Evolutionary conservation across 2,113 vertebrate genomes (phyloP), one percentile per base, ranked within the genome.

Genomic region (Pangasianodon gigas): DNA sequence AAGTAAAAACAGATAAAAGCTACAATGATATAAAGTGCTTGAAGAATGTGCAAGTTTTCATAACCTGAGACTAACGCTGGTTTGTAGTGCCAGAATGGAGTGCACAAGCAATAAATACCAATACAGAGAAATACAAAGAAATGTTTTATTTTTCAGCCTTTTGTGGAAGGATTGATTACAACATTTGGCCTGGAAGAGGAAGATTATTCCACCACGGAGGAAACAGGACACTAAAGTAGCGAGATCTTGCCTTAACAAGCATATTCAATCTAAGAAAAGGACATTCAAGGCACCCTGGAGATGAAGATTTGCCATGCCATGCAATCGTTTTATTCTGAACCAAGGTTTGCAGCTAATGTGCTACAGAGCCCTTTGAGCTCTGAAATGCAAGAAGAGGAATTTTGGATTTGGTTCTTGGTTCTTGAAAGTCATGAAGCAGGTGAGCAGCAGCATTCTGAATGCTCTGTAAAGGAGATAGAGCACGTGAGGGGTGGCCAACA

Each of bases 181-280:
- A 81, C 29, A n/a, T 81, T 81, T 54, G 51, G 51, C 18, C 2
- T 81, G 51, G 79, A 81, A 16, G 14, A 32, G 5, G 13, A 81
- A 54, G 51, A 81, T 80, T 51, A 51, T 80, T n/a, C 10, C 4
- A 52, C 46, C 10, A 51, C 26, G 32, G 79, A 81, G 24, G 29
- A 81, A 81, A 80, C 77, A 52, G 26, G 48, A 51, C 48, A 81
- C 29, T 81, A 81, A 81, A 81, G n/a, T 54, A 81, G 79, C 2
- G 6, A 8, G 51, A 32, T 52, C 48, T 81, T 52, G 79, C 79
- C 16, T n/a, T 81, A 81, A n/a, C 51, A n/a, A 32, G 75, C 51
- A 54, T 54, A 81, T 54, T 81, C 6, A 0, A 11, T 46, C 44
- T 48, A 48, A 79, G 44, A 11, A 44, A 79, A 26, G 44, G 75